phyloP scores from a whole-genome alignment of 2,797 vertebrate species.

The Eulemur coronatus region DNA sequence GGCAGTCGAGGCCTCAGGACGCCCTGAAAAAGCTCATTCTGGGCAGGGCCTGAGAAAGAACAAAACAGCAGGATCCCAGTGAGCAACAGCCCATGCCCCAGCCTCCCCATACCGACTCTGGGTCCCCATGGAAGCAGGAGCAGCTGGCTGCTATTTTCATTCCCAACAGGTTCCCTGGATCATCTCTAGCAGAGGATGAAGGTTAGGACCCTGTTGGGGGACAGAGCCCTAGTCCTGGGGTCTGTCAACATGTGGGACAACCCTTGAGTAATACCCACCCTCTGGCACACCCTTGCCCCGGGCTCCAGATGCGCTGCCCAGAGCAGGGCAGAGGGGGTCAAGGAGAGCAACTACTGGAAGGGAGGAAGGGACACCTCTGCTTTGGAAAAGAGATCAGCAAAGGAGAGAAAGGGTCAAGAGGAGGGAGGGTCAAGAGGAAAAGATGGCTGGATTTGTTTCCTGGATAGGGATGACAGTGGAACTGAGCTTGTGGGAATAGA shows the following conservation, averaged over 20 bases:
- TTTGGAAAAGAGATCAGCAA: background rate
- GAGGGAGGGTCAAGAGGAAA: background rate
- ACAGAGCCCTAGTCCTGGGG: background rate
- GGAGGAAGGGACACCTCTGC: background rate
- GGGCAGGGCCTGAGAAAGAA: constrained; percentile 43
- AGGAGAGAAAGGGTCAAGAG: background rate
- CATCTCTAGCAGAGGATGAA: background rate
- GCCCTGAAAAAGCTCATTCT: constrained; percentile 44
- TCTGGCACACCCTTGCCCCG: background rate
- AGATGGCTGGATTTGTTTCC: background rate
- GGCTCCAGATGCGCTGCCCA: background rate
- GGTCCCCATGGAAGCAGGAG: background rate
- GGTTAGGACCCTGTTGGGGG: background rate
- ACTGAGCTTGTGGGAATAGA: background rate
- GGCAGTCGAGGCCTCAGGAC: constrained; percentile 9
- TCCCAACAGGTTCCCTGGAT: background rate
- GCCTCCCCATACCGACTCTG: background rate
- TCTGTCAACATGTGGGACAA: background rate
- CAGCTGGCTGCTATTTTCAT: background rate
- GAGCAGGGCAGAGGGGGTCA: background rate
- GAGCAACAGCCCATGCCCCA: background rate
- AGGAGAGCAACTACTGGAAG: background rate
- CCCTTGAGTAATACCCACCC: background rate
- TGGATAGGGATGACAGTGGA: background rate
- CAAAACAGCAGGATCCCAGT: background rate